Conservation (phyloP, 2,888 invertebrate genomes). For the Pyrochroa serraticornis region DNA sequence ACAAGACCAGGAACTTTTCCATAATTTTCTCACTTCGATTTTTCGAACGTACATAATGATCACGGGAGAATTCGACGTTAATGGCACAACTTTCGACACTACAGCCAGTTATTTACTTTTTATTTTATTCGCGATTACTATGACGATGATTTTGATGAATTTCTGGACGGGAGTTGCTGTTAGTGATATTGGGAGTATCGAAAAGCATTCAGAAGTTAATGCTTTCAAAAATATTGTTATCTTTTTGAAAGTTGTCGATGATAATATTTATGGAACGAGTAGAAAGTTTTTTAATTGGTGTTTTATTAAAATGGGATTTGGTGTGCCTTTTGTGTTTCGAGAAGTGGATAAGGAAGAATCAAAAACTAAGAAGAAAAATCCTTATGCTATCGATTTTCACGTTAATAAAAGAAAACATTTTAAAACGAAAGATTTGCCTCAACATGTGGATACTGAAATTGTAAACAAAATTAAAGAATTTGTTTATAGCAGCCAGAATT, state of each 20-base stretch:
- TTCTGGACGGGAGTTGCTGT: slow-evolving; percentile 8
- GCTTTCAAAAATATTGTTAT: background rate
- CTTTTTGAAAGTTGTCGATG: slow-evolving; percentile 1
- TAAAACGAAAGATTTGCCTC: no score
- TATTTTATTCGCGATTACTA: slow-evolving; percentile 4
- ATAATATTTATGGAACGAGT: background rate
- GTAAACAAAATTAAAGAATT: no score
- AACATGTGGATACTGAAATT: no score
- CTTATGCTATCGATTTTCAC: no score
- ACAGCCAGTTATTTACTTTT: slow-evolving; percentile 1
- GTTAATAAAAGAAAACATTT: no score
- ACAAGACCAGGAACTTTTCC: background rate
- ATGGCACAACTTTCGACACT: background rate
- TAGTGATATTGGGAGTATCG: slow-evolving; percentile 5
- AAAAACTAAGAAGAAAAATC: no score
- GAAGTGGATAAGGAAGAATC: no score
- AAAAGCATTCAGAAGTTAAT: slow-evolving; percentile 5
- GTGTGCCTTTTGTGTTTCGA: no score
- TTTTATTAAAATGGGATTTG: no score
- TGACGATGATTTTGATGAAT: slow-evolving; percentile 2
- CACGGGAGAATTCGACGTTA: background rate
- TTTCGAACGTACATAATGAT: slow-evolving; percentile 5
- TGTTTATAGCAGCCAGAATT: no score
- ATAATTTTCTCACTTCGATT: slow-evolving; percentile 1
- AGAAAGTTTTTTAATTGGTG: no score